A percentile compares a stretch with the other conserved stretches of the same genome.
These are phyloP conservation scores for Hyperoplus lanceolatus DNA, from an alignment of 2,797 vertebrate species.

Conservation along the genomic window DNA sequence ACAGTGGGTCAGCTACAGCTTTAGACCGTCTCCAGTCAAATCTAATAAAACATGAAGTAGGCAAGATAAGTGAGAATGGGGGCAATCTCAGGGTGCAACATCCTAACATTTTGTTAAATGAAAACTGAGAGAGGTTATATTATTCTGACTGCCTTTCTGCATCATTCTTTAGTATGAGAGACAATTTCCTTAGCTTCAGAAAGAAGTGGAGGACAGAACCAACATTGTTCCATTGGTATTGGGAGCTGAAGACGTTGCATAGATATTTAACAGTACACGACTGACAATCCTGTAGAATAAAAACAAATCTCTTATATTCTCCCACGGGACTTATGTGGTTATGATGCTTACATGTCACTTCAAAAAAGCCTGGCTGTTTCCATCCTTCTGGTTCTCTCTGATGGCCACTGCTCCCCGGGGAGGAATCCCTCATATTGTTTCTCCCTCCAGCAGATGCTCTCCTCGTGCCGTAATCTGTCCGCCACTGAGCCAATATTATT, in stretches of 20 bases:
- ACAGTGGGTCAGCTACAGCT: background rate
- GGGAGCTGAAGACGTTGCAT: conserved; percentile 41
- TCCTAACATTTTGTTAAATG: conserved; percentile 10
- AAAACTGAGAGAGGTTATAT: conserved; percentile 26
- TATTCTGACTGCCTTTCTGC: conserved; percentile 16
- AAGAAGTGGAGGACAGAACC: background rate
- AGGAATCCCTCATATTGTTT: conserved; percentile 78
- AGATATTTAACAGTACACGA: conserved; percentile 46
- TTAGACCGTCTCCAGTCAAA: background rate
- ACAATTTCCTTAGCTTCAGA: background rate
- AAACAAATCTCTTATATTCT: conserved; percentile 17
- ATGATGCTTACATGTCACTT: conserved; percentile 66
- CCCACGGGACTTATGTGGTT: conserved; percentile 56
- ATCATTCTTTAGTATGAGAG: background rate
- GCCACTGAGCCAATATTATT: conserved; percentile 80
- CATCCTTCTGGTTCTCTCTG: conserved; percentile 66
- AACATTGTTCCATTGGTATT: conserved; percentile 12
- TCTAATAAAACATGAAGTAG: conserved; percentile 7
- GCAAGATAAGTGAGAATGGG: conserved; percentile 19
- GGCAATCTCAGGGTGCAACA: background rate
- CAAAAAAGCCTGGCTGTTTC: conserved; percentile 63
- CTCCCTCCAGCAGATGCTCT: conserved; percentile 82
- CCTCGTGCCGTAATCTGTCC: conserved; percentile 75
- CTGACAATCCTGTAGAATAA: conserved; percentile 38
- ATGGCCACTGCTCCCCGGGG: conserved; percentile 75